A percentile compares a stretch with the other conserved stretches of the same genome.
Conservation (phyloP, 2,888 invertebrate genomes). For the Macroteleia sp. region DNA sequence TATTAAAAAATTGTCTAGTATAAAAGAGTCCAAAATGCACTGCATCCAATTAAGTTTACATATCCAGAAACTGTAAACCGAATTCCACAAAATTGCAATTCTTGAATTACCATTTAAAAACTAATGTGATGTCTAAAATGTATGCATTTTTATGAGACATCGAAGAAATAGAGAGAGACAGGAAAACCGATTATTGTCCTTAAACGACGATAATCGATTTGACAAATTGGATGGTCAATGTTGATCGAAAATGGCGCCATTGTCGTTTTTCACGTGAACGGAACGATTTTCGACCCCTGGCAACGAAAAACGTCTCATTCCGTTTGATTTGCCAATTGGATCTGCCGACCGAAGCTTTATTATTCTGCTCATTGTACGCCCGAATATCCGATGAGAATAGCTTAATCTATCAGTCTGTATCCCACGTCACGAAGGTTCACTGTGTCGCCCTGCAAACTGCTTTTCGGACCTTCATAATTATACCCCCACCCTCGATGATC, state of each 20-base stretch:
- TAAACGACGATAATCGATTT: constrained; percentile 51
- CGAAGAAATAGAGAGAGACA: too few relatives aligned
- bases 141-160: too few relatives aligned
- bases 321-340: constrained; percentile 78
- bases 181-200: constrained; percentile 25
- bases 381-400: constrained; percentile 55
- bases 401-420: constrained; percentile 62
- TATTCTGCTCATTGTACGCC: constrained; percentile 51
- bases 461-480: constrained; percentile 50
- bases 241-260: constrained; percentile 35
- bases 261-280: constrained; percentile 45
- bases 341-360: constrained; percentile 51
- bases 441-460: constrained; percentile 52
- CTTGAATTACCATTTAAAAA: too few relatives aligned
- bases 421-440: constrained; percentile 57
- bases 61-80: too few relatives aligned
- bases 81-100: too few relatives aligned
- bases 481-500: too few relatives aligned
- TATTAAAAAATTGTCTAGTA: too few relatives aligned
- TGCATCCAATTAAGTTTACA: too few relatives aligned
- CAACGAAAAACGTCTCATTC: constrained; percentile 74
- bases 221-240: constrained; percentile 50
- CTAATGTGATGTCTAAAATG: too few relatives aligned
- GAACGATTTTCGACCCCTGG: constrained; percentile 47
- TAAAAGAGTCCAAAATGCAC: too few relatives aligned